Base-by-base conservation (phyloP, 1,140 invertebrate genomes). In the Zophobas morio region DNA sequence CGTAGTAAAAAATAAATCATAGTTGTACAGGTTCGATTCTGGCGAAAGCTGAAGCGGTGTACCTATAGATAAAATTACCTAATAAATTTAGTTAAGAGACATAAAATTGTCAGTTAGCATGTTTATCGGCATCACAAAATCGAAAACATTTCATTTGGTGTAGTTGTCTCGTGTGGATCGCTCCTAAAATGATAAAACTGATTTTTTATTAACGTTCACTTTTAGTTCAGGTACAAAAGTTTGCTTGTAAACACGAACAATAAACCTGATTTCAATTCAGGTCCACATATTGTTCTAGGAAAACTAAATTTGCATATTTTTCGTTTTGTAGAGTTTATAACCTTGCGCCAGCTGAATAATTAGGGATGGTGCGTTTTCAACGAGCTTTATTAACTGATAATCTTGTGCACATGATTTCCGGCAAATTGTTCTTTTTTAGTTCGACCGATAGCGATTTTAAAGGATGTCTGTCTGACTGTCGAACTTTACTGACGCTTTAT, bases 91-190 rank as follows among this genome's bases (percentile, higher is more conserved):
- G 49, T 20, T 46, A 51, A 51, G n/a, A 51, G 49, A 51, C 6
- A 51, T 51, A 51, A 51, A 51, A 51, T 51, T 51, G 49, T 51
- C 49, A 51, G 49, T 51, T 51, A 51, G 49, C 49, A 51, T 51
- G 49, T 51, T 51, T 51, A 51, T 51, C 49, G n/a, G 4, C n/a
- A 20, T 51, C 49, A 2, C n/a, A 20, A 20, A 51, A 51, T 20
- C 2, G n/a, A 20, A 51, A 51, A 51, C n/a, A 20, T 51, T 8
- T 3, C 20, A 51, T 51, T 51, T 51, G n/a, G 49, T 51, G 49
- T 20, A 20, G 20, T 20, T 20, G 20, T 20, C 20, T 20, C 20
- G 20, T 20, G 3, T 46, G 42, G 6, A 46, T 46, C 42, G 42
- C 3, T 8, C 42, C 42, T 46, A 46, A 46, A 46, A 20, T 20